A percentile compares a stretch with the other conserved stretches of the same genome.
Conservation (phyloP, 1,140 invertebrate species). For the Lasaia peninsularis region DNA sequence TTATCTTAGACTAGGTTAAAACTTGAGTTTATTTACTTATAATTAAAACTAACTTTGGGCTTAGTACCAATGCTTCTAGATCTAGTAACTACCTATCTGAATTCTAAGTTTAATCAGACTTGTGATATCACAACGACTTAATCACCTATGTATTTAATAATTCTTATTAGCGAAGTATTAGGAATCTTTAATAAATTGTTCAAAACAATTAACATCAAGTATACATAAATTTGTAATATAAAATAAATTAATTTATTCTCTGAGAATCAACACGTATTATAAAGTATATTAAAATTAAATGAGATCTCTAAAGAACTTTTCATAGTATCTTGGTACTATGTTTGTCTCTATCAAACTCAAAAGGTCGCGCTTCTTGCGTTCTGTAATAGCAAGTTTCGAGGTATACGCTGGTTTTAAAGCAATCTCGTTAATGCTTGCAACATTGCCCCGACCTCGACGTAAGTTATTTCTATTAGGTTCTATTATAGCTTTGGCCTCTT, state of each 20-base stretch:
- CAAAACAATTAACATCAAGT: slow-evolving; percentile 8
- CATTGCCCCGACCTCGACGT: slow-evolving; percentile 14
- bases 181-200: not conserved
- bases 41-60: too few relatives aligned
- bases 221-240: not conserved
- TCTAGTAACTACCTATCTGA: not conserved
- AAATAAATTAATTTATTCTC: not conserved
- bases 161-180: slow-evolving; percentile 14
- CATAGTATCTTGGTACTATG: slow-evolving; percentile 17
- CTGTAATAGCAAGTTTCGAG: slow-evolving; percentile 18
- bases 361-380: slow-evolving; percentile 20
- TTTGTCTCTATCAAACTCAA: slow-evolving; percentile 18
- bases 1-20: too few relatives aligned
- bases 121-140: slow-evolving; percentile 13
- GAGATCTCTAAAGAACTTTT: slow-evolving; percentile 17
- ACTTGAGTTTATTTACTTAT: too few relatives aligned
- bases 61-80: too few relatives aligned
- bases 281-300: slow-evolving; percentile 13
- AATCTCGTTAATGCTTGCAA: slow-evolving; percentile 12
- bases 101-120: slow-evolving; percentile 19
- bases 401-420: slow-evolving; percentile 18
- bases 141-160: slow-evolving; percentile 15
- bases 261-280: too few relatives aligned
- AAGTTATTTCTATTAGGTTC: slow-evolving; percentile 18
- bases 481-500: slow-evolving; percentile 14